Evolutionary conservation across 1,140 invertebrate species (phyloP), one percentile per base, ranked within the genome.

Genomic region (Papilio dardanus): DNA sequence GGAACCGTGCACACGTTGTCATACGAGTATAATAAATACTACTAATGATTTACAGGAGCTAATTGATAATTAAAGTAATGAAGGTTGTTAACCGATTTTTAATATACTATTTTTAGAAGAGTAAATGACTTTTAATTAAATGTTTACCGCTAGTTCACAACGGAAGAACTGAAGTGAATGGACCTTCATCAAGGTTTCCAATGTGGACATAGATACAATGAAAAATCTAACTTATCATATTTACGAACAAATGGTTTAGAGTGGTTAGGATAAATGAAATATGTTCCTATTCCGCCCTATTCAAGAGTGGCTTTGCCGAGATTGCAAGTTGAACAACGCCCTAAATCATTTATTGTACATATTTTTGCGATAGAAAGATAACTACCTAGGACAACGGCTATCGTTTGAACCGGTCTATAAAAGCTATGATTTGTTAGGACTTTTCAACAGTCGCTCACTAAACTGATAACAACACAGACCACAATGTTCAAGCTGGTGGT

Each of bases 401-500:
- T 81, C 40, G 80, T 80, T 76, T 68, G 67, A 76, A 74, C 50
- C 79, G 77, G 84, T 92, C 91, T 92, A 92, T 81, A n/a, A n/a
- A 92, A 91, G 83, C 80, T 83, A 74, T 74, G 76, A 62, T n/a
- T 74, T 76, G 77, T 76, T 40, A 75, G 79, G 81, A 78, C 77
- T 77, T 80, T 76, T 69, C 75, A 83, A 83, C 89, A 92, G 90
- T 91, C 78, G 78, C 77, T 82, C 78, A 79, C 74, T 78, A 78
- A 78, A 77, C 79, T 81, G 79, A 85, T 82, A 86, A 84, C 86
- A 91, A 90, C 88, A 88, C 88, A 93, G 86, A 94, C 91, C 85
- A 94, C 89, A 80, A 94, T 94, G 94, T 94, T 91, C 88, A 94
- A 94, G 86, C 87, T 94, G 93, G 94, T 95, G 93, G 94, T 95